Percentiles rank a stretch among this genome's conserved stretches.
These are phyloP conservation scores for Ophion obscuratus DNA, from an alignment of 2,888 invertebrate genomes.

Conservation along the genomic window DNA sequence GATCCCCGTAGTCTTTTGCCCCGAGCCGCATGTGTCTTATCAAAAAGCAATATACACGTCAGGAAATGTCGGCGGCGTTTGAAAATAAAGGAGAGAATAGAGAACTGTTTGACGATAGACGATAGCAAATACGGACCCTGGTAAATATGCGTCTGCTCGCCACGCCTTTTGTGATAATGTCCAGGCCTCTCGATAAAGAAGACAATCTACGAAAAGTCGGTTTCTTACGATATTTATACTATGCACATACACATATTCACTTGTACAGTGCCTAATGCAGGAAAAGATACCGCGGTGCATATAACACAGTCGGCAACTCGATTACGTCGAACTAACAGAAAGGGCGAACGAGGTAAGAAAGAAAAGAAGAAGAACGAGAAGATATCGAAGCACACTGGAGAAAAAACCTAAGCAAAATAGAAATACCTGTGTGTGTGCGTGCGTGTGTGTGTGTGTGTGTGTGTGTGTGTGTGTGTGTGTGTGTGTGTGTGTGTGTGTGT, in stretches of 20 bases:
- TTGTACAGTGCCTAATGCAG: not conserved
- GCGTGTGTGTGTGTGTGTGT: not conserved
- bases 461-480: not conserved
- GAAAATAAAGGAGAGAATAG: not conserved
- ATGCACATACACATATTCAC: slow-evolving; percentile 7
- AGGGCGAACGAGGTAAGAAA: slow-evolving; percentile 43
- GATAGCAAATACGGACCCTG: not conserved
- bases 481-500: not conserved
- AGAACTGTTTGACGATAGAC: not conserved
- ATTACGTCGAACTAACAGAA: slow-evolving; percentile 60
- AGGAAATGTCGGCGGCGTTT: not conserved
- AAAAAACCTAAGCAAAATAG: too few species aligned
- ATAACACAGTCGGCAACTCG: slow-evolving; percentile 64
- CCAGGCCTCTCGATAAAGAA: not conserved
- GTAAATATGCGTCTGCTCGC: not conserved
- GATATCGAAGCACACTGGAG: slow-evolving; percentile 37
- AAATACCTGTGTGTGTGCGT: slow-evolving; percentile 31
- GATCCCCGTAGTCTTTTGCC: too few species aligned
- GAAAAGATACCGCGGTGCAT: slow-evolving; percentile 15
- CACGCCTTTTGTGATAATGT: not conserved
- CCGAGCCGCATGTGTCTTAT: too few species aligned
- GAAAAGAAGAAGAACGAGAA: slow-evolving; percentile 32
- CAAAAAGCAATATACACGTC: not conserved
- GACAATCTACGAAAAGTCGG: not conserved
- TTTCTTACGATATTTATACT: not conserved